phyloP scores from a whole-genome alignment of 2,113 vertebrate species.

The Okapia johnstoni region DNA sequence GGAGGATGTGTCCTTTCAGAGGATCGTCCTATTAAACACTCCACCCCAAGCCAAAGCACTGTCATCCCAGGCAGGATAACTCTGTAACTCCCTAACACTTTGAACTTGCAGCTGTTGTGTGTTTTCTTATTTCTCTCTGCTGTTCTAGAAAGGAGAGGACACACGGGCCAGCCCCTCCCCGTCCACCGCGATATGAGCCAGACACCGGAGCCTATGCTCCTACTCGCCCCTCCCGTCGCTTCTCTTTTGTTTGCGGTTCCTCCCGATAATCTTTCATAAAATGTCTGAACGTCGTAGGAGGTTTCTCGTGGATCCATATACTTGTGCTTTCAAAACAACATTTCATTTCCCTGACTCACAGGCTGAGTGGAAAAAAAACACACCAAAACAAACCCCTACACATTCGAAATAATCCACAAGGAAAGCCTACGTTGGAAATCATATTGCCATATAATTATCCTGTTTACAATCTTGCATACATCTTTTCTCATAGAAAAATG shows the following conservation, averaged over 20 bases:
- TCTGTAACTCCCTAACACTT: background rate
- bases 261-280: constrained; percentile 50
- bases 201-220: background rate
- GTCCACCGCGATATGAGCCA: background rate
- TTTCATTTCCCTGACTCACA: constrained; percentile 62
- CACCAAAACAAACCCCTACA: constrained; percentile 47
- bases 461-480: constrained; percentile 80
- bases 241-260: constrained; percentile 25
- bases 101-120: background rate
- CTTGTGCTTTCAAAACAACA: constrained; percentile 61
- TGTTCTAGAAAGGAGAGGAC: constrained; percentile 30
- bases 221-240: background rate
- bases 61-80: background rate
- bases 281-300: constrained; percentile 31
- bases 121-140: constrained; percentile 35
- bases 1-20: background rate
- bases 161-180: background rate
- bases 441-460: constrained; percentile 73
- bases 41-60: background rate
- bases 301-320: constrained; percentile 32
- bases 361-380: constrained; percentile 22
- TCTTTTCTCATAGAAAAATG: constrained; percentile 82
- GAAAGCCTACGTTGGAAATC: constrained; percentile 69
- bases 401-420: constrained; percentile 63
- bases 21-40: background rate